phyloP scores from a whole-genome alignment of 2,113 vertebrate genomes.

The Clarias macrocephalus region DNA sequence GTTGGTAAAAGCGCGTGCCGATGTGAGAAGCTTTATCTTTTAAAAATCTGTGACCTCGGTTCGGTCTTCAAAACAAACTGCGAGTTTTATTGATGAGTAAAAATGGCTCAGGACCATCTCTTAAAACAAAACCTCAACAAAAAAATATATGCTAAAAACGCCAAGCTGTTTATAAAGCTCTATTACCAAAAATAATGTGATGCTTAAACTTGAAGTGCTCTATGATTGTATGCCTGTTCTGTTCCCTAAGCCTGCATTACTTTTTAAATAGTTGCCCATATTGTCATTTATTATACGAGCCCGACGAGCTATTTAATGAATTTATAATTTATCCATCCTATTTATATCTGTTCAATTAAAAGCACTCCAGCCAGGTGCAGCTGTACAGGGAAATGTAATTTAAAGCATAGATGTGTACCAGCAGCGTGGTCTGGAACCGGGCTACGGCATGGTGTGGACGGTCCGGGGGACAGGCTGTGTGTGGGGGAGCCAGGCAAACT shows the following conservation, averaged over 20 bases:
- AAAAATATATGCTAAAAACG: not conserved
- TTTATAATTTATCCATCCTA: not conserved
- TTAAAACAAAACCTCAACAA: not conserved
- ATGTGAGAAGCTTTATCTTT: too few species aligned
- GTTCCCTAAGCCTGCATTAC: not conserved
- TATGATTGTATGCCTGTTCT: not conserved
- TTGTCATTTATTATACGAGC: not conserved
- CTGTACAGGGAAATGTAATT: not conserved
- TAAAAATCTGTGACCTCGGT: too few species aligned
- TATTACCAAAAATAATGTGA: not conserved
- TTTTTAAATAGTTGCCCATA: not conserved
- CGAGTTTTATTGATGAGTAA: not conserved
- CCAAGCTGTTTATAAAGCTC: not conserved
- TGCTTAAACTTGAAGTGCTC: not conserved
- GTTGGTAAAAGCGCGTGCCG: too few species aligned
- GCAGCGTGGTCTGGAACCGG: conserved; percentile 78
- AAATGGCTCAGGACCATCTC: not conserved
- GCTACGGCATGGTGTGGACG: conserved; percentile 83
- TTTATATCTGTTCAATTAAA: not conserved
- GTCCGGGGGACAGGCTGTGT: conserved; percentile 89
- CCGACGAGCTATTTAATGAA: not conserved
- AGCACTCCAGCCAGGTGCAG: not conserved
- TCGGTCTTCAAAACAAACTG: too few species aligned
- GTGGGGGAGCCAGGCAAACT: conserved; percentile 96
- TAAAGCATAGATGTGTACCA: conserved; percentile 62